Evolutionary conservation across 2,888 invertebrate species (phyloP).

Genomic region (Molanna angustata): DNA sequence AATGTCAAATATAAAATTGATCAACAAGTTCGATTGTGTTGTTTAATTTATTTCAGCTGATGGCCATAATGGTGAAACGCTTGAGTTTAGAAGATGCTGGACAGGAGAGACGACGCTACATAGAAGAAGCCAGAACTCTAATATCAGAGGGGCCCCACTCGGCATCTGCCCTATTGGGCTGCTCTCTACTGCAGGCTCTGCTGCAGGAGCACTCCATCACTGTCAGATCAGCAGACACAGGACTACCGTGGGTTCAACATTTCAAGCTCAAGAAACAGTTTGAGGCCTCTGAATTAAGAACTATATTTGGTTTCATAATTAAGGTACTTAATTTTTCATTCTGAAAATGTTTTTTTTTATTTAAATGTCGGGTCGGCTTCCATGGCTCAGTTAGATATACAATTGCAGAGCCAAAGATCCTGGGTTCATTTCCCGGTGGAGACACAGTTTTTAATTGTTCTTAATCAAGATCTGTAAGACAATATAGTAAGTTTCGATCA

Average conservation of each 20-base stretch:
- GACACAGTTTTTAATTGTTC: too few species aligned
- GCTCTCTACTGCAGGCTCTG: slow-evolving; percentile 76
- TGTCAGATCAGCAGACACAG: slow-evolving; percentile 81
- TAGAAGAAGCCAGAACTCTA: slow-evolving; percentile 73
- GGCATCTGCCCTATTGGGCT: slow-evolving; percentile 82
- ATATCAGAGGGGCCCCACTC: slow-evolving; percentile 70
- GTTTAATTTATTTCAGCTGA: slow-evolving; percentile 65
- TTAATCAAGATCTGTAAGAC: too few species aligned
- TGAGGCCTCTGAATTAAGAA: slow-evolving; percentile 74
- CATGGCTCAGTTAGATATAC: too few species aligned
- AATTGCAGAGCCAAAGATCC: too few species aligned
- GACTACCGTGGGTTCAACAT: slow-evolving; percentile 70
- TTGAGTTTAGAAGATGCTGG: slow-evolving; percentile 74
- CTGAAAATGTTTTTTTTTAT: too few species aligned
- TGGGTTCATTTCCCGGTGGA: too few species aligned
- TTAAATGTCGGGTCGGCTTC: too few species aligned
- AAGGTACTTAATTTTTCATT: slow-evolving; percentile 43
- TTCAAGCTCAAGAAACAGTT: slow-evolving; percentile 80
- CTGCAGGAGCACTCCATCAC: slow-evolving; percentile 88
- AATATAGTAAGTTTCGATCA: too few species aligned
- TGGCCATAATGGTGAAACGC: slow-evolving; percentile 86
- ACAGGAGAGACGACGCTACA: slow-evolving; percentile 62
- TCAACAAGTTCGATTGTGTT: too few species aligned
- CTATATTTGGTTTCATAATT: slow-evolving; percentile 73
- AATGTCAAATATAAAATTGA: too few species aligned